Evolutionary conservation across 2,797 vertebrate species (phyloP).

Genomic region (Phataginus tetradactyla): DNA sequence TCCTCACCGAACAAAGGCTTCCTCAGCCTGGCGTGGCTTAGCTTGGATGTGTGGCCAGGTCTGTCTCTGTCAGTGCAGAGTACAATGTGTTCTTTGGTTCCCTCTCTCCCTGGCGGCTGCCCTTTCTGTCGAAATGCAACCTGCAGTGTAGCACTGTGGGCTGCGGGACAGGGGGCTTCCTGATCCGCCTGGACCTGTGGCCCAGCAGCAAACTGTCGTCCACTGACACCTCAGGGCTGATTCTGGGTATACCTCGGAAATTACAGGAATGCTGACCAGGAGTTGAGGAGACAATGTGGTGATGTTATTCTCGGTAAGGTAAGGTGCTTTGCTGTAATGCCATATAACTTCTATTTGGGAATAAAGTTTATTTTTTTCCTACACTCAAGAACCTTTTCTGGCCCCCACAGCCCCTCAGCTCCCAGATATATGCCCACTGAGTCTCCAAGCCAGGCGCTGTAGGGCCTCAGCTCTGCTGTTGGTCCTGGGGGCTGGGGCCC

Average conservation of each 20-base stretch:
- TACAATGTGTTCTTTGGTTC: neutral
- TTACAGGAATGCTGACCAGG: neutral
- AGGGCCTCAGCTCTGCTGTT: no score
- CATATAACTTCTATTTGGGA: no score
- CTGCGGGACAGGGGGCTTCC: fast-evolving
- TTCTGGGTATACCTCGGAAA: neutral
- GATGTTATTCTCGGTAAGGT: neutral
- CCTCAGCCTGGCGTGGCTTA: neutral
- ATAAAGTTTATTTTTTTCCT: neutral
- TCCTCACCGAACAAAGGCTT: neutral
- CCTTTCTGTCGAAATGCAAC: neutral
- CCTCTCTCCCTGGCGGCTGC: neutral
- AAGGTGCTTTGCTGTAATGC: neutral
- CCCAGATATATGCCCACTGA: no score
- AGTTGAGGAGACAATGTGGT: neutral
- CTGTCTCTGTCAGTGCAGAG: neutral
- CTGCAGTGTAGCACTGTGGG: fast-evolving
- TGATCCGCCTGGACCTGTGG: neutral
- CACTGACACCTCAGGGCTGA: neutral
- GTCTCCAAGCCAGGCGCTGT: no score
- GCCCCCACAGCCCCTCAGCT: no score
- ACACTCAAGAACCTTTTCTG: neutral
- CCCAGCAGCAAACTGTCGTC: no score
- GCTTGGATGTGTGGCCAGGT: neutral
- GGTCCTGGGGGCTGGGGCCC: no score